Evolutionary conservation across 2,113 vertebrate species (phyloP).

Genomic region (Nerophis ophidion): DNA sequence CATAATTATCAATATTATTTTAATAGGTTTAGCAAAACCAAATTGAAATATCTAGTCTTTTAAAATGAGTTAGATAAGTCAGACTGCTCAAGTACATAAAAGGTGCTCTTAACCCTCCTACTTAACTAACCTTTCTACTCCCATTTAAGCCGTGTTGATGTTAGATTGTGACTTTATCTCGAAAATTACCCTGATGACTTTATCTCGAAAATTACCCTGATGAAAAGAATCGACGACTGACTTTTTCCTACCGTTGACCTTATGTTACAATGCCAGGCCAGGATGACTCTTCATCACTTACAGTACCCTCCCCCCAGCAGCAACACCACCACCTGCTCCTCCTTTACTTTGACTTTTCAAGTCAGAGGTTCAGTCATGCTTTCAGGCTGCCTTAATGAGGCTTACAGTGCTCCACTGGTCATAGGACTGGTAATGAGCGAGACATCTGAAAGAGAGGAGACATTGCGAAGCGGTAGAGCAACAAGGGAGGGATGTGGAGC

Average conservation of each 20-base stretch:
- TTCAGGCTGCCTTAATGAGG: slow-evolving; percentile 65
- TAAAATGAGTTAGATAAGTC: slow-evolving; percentile 1
- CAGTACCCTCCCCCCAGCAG: neutral
- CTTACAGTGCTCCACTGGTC: slow-evolving; percentile 42
- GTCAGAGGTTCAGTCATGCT: slow-evolving; percentile 48
- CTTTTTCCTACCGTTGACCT: slow-evolving; percentile 40
- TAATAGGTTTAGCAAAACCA: too few species aligned
- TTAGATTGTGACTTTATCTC: slow-evolving; percentile 57
- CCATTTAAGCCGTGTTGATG: slow-evolving; percentile 33
- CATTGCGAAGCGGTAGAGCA: slow-evolving; percentile 17
- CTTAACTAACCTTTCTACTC: slow-evolving; percentile 37
- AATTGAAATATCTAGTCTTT: neutral
- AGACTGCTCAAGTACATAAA: neutral
- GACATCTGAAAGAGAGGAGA: slow-evolving; percentile 48
- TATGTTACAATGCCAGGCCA: slow-evolving; percentile 50
- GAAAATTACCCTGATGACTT: slow-evolving; percentile 50
- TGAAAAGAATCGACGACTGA: slow-evolving; percentile 39
- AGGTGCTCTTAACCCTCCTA: slow-evolving; percentile 14
- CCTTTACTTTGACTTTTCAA: slow-evolving; percentile 60
- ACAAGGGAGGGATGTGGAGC: slow-evolving; percentile 14
- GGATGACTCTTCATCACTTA: slow-evolving; percentile 40
- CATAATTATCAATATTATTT: too few species aligned
- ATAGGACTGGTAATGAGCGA: slow-evolving; percentile 67
- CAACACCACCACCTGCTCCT: slow-evolving; percentile 41
- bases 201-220: slow-evolving; percentile 24